These are phyloP conservation scores for Dolichallabes microphthalmus DNA, from an alignment of 2,113 vertebrate species.

Conservation along the genomic window DNA sequence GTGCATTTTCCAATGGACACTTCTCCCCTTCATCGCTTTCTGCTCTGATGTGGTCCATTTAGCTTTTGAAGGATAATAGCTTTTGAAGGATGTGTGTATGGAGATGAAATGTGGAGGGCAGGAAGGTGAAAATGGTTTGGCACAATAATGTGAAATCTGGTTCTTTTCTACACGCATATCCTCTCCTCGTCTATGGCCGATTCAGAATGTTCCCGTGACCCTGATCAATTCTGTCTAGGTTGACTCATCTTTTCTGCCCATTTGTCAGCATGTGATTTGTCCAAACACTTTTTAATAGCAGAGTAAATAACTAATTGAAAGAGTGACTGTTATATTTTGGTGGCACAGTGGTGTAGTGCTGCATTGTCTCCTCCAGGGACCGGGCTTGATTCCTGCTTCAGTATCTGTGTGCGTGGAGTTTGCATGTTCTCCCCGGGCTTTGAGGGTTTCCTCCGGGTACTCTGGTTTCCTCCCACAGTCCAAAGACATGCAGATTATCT, in stretches of 20 bases:
- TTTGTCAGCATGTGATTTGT: neutral
- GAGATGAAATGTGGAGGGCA: constrained; percentile 29
- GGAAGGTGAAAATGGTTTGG: constrained; percentile 14
- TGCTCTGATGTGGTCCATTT: constrained; percentile 34
- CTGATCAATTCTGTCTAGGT: neutral
- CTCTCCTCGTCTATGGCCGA: neutral
- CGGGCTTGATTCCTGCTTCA: too few species aligned
- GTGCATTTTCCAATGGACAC: constrained; percentile 23
- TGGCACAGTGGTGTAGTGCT: too few species aligned
- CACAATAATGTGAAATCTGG: constrained; percentile 15
- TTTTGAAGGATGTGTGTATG: constrained; percentile 47
- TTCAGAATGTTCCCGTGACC: constrained; percentile 4
- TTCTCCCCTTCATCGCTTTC: constrained; percentile 6
- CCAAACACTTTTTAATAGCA: neutral
- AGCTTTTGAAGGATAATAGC: constrained; percentile 33
- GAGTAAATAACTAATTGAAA: neutral
- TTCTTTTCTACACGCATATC: neutral
- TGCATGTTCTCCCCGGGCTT: too few species aligned
- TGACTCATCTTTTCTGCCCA: neutral
- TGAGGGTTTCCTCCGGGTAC: too few species aligned
- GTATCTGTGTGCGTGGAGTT: too few species aligned
- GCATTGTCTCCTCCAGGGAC: too few species aligned
- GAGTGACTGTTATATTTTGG: neutral
- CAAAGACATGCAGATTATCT: too few species aligned
- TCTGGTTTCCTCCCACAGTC: too few species aligned